These are phyloP conservation scores for Drosophila austrosaltans DNA, from an alignment of 2,888 invertebrate genomes.

Conservation along the genomic window DNA sequence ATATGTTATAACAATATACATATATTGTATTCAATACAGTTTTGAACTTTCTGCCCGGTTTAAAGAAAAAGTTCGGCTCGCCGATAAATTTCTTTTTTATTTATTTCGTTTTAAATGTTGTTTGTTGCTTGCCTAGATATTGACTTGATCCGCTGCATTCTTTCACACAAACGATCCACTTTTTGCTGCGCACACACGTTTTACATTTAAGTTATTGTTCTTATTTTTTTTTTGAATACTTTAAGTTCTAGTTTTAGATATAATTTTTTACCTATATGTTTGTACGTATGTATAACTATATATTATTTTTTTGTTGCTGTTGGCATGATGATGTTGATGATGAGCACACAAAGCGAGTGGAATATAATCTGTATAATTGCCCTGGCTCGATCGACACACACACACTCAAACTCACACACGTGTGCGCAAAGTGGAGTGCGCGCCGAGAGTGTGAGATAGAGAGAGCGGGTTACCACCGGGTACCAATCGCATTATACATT, in stretches of 20 bases:
- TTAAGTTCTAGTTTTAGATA: conserved; percentile 4
- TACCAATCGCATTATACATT: conserved; percentile 45
- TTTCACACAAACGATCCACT: conserved; percentile 14
- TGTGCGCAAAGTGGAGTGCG: conserved; percentile 18
- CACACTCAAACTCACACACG: neutral
- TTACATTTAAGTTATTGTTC: conserved; percentile 23
- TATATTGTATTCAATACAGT: too few species aligned
- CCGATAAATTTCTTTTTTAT: conserved; percentile 24
- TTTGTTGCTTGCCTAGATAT: conserved; percentile 35
- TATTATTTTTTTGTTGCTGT: conserved; percentile 31
- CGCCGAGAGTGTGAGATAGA: conserved; percentile 31
- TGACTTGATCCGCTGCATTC: conserved; percentile 23
- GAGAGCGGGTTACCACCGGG: conserved; percentile 18
- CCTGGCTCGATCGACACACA: conserved; percentile 18
- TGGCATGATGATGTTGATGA: conserved; percentile 43
- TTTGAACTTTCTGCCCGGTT: conserved; percentile 32
- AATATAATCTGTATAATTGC: conserved; percentile 52
- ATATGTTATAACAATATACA: too few species aligned
- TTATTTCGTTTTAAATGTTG: conserved; percentile 15
- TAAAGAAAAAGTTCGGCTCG: conserved; percentile 23
- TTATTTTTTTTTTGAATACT: neutral
- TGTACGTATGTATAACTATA: conserved; percentile 3
- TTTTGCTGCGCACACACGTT: conserved; percentile 36
- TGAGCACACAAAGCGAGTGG: conserved; percentile 35
- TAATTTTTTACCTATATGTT: conserved; percentile 11